phyloP scores from a whole-genome alignment of 2,888 invertebrate species.

The Abscondita cerata region DNA sequence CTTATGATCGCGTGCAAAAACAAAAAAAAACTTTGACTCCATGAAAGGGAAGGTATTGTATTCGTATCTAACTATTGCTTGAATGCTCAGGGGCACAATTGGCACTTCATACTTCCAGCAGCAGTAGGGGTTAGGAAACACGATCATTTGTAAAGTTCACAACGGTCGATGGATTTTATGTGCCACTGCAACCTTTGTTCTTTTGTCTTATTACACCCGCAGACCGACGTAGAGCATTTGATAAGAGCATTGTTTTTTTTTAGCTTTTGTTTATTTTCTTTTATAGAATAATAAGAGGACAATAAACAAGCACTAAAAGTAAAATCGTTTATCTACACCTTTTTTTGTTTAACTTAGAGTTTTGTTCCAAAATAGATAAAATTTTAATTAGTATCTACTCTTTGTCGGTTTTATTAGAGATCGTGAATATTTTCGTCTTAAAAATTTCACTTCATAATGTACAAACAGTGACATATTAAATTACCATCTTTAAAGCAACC shows the following conservation, averaged over 20 bases:
- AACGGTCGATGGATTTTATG: constrained; percentile 33
- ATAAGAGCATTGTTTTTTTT: constrained; percentile 16
- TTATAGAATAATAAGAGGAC: no score
- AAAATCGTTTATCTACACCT: no score
- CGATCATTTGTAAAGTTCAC: constrained; percentile 35
- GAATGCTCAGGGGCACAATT: constrained; percentile 38
- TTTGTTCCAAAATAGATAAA: no score
- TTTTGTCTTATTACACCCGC: constrained; percentile 32
- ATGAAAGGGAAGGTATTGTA: constrained; percentile 27
- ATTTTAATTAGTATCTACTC: no score
- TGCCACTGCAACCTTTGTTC: constrained; percentile 26
- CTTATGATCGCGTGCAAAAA: constrained; percentile 30
- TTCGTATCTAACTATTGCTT: constrained; percentile 24
- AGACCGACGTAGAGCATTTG: constrained; percentile 13
- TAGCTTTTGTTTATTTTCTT: not conserved
- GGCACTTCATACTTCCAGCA: constrained; percentile 28
- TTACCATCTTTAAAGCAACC: no score
- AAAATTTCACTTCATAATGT: no score
- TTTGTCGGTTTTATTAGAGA: no score
- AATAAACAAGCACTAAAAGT: no score
- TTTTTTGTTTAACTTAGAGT: no score
- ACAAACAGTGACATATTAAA: no score
- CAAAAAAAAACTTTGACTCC: constrained; percentile 18
- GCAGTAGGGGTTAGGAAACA: constrained; percentile 21
- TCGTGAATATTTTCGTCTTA: no score